Conservation (phyloP, 2,797 vertebrate genomes). For the Morelia viridis region DNA sequence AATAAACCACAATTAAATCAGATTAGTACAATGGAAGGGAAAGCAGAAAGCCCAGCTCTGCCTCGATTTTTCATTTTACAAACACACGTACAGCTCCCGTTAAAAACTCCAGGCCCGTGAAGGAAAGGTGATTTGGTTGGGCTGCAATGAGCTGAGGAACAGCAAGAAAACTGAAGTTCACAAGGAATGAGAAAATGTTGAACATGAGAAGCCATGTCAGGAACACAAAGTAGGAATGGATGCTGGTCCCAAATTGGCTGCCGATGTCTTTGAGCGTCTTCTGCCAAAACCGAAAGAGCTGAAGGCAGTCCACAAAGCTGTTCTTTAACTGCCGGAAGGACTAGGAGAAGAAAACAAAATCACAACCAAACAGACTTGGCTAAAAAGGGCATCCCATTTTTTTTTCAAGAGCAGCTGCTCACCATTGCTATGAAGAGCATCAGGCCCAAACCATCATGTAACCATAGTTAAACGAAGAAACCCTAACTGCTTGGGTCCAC, state of each 20-base stretch:
- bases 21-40: neutral
- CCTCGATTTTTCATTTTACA: neutral
- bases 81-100: conserved; percentile 86
- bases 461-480: too few species aligned
- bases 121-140: conserved; percentile 68
- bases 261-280: conserved; percentile 88
- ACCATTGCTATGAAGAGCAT: too few species aligned
- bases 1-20: neutral
- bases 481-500: too few species aligned
- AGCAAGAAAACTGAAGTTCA: conserved; percentile 93
- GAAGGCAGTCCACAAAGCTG: conserved; percentile 67
- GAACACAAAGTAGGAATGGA: conserved; percentile 92
- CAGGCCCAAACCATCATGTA: too few species aligned
- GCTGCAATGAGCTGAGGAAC: conserved; percentile 82
- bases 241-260: conserved; percentile 88
- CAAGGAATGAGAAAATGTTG: conserved; percentile 89
- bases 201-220: conserved; percentile 92
- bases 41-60: neutral
- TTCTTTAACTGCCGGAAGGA: conserved; percentile 75
- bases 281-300: conserved; percentile 78
- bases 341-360: conserved; percentile 67
- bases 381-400: neutral
- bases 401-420: too few species aligned
- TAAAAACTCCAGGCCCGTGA: conserved; percentile 88
- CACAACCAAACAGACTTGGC: neutral